A percentile compares a stretch with the other conserved stretches of the same genome.
Conservation (phyloP, 2,797 vertebrate genomes). For the Denticeps clupeoides region DNA sequence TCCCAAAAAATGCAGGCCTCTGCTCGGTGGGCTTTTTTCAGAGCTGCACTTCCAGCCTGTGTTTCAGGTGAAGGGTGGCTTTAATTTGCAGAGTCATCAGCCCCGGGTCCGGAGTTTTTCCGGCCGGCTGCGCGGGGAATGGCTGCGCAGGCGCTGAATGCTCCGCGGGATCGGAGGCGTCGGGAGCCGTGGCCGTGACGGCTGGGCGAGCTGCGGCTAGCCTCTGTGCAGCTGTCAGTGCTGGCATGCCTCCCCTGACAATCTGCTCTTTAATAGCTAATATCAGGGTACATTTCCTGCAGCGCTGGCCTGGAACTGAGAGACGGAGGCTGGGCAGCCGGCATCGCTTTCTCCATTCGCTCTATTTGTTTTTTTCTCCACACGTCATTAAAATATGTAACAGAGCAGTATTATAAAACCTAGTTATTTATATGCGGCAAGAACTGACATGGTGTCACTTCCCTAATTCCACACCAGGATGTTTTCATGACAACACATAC, state of each 20-base stretch:
- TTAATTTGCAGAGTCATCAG: slow-evolving; percentile 29
- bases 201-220: background rate
- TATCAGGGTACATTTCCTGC: slow-evolving; percentile 72
- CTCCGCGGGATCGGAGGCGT: no score
- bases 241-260: slow-evolving; percentile 55
- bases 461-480: no score
- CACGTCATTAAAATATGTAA: no score
- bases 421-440: no score
- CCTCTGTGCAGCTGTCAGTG: slow-evolving; percentile 48
- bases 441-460: no score
- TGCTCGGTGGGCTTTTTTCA: no score
- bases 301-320: slow-evolving; percentile 60
- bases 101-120: slow-evolving; percentile 26
- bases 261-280: slow-evolving; percentile 72
- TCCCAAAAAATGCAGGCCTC: background rate
- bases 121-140: background rate
- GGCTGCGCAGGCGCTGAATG: slow-evolving; percentile 4
- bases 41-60: no score
- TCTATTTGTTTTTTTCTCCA: slow-evolving; percentile 22
- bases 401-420: no score
- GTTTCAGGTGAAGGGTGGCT: no score
- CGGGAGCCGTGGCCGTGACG: background rate
- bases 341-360: slow-evolving; percentile 22
- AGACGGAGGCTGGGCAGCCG: slow-evolving; percentile 47
- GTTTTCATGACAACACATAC: no score